Percentiles rank a stretch among this genome's conserved stretches.
Conservation (phyloP, 2,888 invertebrate species). For the Pristionchus fissidentatus region DNA sequence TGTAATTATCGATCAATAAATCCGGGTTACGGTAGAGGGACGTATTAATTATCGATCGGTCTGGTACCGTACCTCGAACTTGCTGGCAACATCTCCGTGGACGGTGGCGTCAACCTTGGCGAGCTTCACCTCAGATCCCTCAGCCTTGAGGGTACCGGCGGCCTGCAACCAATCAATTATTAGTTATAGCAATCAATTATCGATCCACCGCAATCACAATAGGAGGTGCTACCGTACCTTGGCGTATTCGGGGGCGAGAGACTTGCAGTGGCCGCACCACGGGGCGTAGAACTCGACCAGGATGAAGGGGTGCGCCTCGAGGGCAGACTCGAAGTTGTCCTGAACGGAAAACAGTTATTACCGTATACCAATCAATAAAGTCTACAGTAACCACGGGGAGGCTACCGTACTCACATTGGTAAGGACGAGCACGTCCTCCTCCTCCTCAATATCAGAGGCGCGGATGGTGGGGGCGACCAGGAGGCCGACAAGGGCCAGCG, state of each 20-base stretch:
- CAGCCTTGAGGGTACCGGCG: constrained; percentile 78
- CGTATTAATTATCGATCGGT: background rate
- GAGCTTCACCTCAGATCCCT: constrained; percentile 87
- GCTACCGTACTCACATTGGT: constrained; percentile 77
- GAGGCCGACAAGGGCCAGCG: constrained; percentile 19
- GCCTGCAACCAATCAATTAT: background rate
- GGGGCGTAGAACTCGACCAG: constrained; percentile 59
- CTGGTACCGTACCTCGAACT: constrained; percentile 80
- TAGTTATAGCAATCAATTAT: background rate
- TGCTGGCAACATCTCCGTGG: constrained; percentile 89
- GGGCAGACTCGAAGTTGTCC: constrained; percentile 87
- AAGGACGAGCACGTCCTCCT: constrained; percentile 76
- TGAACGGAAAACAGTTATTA: constrained; percentile 32
- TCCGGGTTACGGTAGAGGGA: too few relatives aligned
- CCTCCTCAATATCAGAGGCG: constrained; percentile 31
- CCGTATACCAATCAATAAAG: background rate
- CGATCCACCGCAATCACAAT: constrained; percentile 82
- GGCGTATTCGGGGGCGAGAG: constrained; percentile 89
- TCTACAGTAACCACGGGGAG: background rate
- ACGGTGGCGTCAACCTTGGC: constrained; percentile 84
- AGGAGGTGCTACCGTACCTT: constrained; percentile 78
- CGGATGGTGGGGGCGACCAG: background rate
- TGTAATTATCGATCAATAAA: background rate
- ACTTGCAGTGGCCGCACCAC: constrained; percentile 60
- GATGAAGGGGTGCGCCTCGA: constrained; percentile 84